Conservation (phyloP, 2,888 invertebrate genomes). For the Hedya salicella region DNA sequence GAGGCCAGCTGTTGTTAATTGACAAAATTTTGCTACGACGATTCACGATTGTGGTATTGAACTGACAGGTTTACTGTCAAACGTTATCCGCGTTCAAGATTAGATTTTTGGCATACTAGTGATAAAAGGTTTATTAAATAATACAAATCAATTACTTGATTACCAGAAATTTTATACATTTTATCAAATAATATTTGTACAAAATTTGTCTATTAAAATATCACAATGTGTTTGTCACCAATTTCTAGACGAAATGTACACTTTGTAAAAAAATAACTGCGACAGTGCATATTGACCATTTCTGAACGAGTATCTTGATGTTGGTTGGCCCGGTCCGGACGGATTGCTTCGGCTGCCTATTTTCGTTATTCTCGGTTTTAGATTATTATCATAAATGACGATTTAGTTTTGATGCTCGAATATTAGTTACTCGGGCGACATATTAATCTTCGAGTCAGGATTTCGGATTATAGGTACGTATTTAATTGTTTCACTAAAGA, state of each 20-base stretch:
- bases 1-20: slow-evolving; percentile 78
- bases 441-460: slow-evolving; percentile 21
- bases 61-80: slow-evolving; percentile 45
- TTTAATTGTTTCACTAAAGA: slow-evolving; percentile 1
- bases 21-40: slow-evolving; percentile 68
- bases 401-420: slow-evolving; percentile 18
- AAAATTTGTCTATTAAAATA: not conserved
- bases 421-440: slow-evolving; percentile 16
- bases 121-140: no score
- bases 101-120: not conserved
- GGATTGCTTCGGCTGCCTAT: slow-evolving; percentile 37
- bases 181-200: not conserved
- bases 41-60: slow-evolving; percentile 47
- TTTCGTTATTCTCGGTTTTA: slow-evolving; percentile 36
- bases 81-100: slow-evolving; percentile 22
- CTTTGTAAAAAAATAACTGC: not conserved
- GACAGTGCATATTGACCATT: not conserved
- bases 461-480: slow-evolving; percentile 27
- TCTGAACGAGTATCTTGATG: slow-evolving; percentile 32
- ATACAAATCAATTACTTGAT: not conserved
- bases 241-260: slow-evolving; percentile 18
- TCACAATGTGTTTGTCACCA: not conserved
- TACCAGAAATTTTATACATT: not conserved
- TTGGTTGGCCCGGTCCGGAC: slow-evolving; percentile 39
- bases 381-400: slow-evolving; percentile 35